Evolutionary conservation across 2,113 vertebrate species (phyloP).

Genomic region (Centrocercus urophasianus): DNA sequence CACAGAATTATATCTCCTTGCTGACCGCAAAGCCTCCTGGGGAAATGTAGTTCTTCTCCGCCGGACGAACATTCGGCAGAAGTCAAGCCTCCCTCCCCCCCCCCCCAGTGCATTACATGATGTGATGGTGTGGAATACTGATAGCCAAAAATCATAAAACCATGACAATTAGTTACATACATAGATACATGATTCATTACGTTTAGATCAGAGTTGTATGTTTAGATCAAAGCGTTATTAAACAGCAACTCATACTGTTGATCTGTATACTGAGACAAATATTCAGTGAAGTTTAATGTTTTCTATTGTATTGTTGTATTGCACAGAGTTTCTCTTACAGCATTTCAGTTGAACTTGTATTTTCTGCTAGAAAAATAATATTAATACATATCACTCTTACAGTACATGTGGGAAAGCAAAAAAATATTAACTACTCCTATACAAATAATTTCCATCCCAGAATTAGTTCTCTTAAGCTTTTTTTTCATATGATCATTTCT

Average conservation of each 20-base stretch:
- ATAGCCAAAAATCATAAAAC: no score
- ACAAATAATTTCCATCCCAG: rapidly evolving
- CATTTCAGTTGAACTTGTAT: not conserved
- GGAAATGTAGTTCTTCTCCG: no score
- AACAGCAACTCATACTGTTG: not conserved
- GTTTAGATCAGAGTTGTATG: not conserved
- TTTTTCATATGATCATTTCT: not conserved
- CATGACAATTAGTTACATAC: not conserved
- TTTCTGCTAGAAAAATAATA: not conserved
- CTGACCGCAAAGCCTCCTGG: no score
- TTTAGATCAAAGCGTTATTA: not conserved
- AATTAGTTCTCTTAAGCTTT: not conserved
- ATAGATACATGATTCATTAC: not conserved
- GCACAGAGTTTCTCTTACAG: not conserved
- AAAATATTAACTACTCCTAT: not conserved
- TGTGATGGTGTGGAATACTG: no score
- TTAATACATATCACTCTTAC: not conserved
- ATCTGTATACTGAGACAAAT: not conserved
- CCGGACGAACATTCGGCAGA: no score
- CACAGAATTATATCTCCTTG: no score
- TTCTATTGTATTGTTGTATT: not conserved
- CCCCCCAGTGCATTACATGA: no score
- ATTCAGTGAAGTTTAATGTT: not conserved
- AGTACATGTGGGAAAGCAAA: not conserved
- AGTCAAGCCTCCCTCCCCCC: no score